These are phyloP conservation scores for Neomonachus schauinslandi DNA, from an alignment of 2,113 vertebrate species.

Conservation along the genomic window DNA sequence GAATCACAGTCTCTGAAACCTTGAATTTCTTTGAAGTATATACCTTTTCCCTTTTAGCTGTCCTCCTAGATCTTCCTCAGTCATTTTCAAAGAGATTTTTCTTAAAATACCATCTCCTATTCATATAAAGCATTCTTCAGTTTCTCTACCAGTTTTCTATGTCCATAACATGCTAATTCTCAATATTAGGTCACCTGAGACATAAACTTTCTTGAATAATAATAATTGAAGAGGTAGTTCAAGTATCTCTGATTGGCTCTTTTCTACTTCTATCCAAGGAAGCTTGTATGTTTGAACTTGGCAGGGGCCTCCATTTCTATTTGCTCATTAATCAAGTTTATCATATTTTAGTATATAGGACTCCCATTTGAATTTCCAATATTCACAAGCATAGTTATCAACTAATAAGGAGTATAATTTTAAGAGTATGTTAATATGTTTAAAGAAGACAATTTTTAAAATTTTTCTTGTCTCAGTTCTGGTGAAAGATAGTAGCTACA, in stretches of 20 bases:
- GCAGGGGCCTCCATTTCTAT: background rate
- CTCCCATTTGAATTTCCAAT: background rate
- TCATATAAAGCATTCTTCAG: background rate
- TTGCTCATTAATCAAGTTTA: background rate
- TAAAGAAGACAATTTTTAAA: background rate
- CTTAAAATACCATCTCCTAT: background rate
- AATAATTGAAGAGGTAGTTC: background rate
- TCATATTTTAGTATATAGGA: background rate
- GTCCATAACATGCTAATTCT: background rate
- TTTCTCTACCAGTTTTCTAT: background rate
- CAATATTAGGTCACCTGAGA: background rate
- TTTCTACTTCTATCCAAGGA: background rate
- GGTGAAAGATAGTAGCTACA: background rate
- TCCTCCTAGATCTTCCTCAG: background rate
- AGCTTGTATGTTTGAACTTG: background rate
- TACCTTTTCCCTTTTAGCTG: background rate
- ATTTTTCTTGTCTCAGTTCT: background rate
- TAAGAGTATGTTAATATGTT: background rate
- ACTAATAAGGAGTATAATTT: background rate
- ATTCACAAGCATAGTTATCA: background rate
- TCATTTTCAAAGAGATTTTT: conserved; percentile 9
- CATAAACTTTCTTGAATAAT: background rate
- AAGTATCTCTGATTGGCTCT: background rate
- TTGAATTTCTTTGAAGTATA: background rate
- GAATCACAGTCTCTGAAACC: background rate